Base-by-base conservation (phyloP, 1,140 invertebrate species). In the Drosophila funebris region DNA sequence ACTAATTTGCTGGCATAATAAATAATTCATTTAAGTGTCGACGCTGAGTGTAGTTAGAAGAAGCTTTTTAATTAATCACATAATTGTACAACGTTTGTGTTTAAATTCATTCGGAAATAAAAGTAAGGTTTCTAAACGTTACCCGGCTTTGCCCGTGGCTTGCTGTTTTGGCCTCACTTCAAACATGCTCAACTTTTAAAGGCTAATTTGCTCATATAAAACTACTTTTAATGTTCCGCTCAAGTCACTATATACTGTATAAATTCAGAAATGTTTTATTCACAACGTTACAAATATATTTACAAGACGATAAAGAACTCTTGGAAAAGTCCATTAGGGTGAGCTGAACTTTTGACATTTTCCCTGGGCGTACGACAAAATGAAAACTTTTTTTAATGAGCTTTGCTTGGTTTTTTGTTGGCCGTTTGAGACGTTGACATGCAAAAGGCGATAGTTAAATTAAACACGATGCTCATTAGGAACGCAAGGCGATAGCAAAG, bases 311-410 rank as follows among this genome's bases (percentile, higher is more conserved):
- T 46, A 20, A 29, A 31, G 22, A 54, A 50, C 36, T 43, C 11
- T 20, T 3, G 16, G 8, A 52, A 50, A 71, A 72, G 50, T 66
- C 54, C 58, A 75, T 76, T 78, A 72, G 50, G 44, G 24, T 48
- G 41, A 11, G 29, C 8, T 63, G 57, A 79, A 84, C 80, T 85
- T 67, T 68, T 83, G 80, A 76, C 79, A 70, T 84, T 84, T 78
- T 31, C n/a, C 33, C 27, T 20, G 36, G 44, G 66, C 56, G 44
- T 48, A 39, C 54, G n/a, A 69, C 43, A 76, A 60, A 68, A 53
- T 54, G 63, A 37, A 68, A 79, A 78, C 50, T 67, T 58, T 73
- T 73, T 75, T 71, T 63, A 82, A 78, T 77, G 73, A 76, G 41
- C 43, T 48, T 48, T 67, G 50, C 48, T 16, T 36, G 37, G 9